Evolutionary conservation across 2,797 vertebrate species (phyloP).

Genomic region (Rhinoraja longicauda): DNA sequence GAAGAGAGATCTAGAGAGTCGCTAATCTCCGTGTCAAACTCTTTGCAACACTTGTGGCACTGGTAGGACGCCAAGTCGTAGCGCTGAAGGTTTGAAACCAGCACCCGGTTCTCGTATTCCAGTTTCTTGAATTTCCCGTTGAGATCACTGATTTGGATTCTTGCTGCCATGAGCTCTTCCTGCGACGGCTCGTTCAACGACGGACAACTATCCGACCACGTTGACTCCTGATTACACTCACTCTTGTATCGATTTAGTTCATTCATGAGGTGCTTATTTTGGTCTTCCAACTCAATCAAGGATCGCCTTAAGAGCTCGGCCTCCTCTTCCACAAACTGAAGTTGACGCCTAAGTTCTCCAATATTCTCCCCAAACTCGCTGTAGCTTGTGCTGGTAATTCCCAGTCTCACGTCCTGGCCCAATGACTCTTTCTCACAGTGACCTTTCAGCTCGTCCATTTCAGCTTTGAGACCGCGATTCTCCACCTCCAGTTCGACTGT

Average conservation of each 20-base stretch:
- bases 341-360: slow-evolving; percentile 83
- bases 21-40: slow-evolving; percentile 83
- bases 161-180: slow-evolving; percentile 79
- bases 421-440: slow-evolving; percentile 64
- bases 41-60: slow-evolving; percentile 70
- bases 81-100: slow-evolving; percentile 92
- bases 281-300: slow-evolving; percentile 89
- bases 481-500: slow-evolving; percentile 97
- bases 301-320: slow-evolving; percentile 88
- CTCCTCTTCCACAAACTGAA: slow-evolving; percentile 98
- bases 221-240: slow-evolving; percentile 68
- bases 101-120: slow-evolving; percentile 91
- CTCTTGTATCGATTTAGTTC: slow-evolving; percentile 91
- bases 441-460: slow-evolving; percentile 92
- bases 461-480: slow-evolving; percentile 85
- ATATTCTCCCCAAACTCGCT: slow-evolving; percentile 74
- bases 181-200: slow-evolving; percentile 79
- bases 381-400: slow-evolving; percentile 50
- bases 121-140: slow-evolving; percentile 92
- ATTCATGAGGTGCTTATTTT: slow-evolving; percentile 90
- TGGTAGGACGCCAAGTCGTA: slow-evolving; percentile 88
- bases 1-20: slow-evolving; percentile 86
- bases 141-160: slow-evolving; percentile 85
- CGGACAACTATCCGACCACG: slow-evolving; percentile 63
- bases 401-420: slow-evolving; percentile 56